Evolutionary conservation across 2,797 vertebrate genomes (phyloP), one percentile per base, ranked within the genome.

Genomic region (Acanthornis magna): DNA sequence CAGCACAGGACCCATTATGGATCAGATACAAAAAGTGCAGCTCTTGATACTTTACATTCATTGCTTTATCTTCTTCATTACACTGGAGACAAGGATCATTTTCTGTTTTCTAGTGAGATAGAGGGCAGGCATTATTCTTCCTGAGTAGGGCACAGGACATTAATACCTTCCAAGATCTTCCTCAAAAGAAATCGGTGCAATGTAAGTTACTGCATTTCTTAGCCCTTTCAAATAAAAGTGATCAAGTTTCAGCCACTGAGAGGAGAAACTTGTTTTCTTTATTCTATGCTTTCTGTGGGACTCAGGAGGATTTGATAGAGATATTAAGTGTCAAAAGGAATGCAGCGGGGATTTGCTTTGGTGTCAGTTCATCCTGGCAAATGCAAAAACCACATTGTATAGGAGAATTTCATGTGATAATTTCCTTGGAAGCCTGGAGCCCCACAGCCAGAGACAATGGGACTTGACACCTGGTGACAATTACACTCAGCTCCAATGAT

Each of bases 291-390:
- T 85, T 91, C 92, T 81, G 66, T 85, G 71, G 79, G 57, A 54
- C 83, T 97, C 40, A 11, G 57, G 72, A 82, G 71, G 60, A 93
- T 93, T 94, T 3, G 17, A 73, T 62, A 76, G 87, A 97, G 95
- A 92, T 83, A 91, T 92, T 88, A 88, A 57, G 89, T 95, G 87
- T 92, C 90, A 78, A 87, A 95, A 89, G 68, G 89, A 92, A 85
- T 83, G 84, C 53, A 51, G 45, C 70, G 57, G 77, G 58, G 58
- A 88, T 77, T 93, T 95, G 57, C 42, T 93, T 84, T 82, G 51
- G 70, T 94, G 81, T 90, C 72, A 76, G 67, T 78, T 94, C 16
- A 3, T 78, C 86, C 62, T 17, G 1, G 73, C 45, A 83, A 96
- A 93, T 74, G 87, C 72, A 90, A 95, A 89, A 81, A 30, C 11